Conservation (phyloP, 2,113 vertebrate species). For the Podarcis cretensis region DNA sequence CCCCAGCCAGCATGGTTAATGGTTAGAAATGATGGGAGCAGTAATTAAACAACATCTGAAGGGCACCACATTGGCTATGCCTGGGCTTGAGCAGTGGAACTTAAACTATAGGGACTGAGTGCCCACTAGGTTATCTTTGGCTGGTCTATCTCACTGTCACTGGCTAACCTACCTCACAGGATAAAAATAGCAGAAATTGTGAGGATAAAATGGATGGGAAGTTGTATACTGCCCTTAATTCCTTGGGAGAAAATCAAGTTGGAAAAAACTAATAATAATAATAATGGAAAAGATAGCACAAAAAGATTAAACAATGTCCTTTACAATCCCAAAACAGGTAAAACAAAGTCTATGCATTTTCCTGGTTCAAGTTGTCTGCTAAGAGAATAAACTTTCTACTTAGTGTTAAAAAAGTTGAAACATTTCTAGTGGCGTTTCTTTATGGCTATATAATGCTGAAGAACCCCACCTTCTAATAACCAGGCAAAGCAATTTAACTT, state of each 20-base stretch:
- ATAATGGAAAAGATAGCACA: not conserved
- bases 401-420: accelerated
- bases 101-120: not conserved
- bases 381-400: not conserved
- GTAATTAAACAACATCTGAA: not conserved
- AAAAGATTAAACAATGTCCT: not conserved
- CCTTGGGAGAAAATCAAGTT: not conserved
- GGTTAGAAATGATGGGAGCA: not conserved
- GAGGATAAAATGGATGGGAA: not conserved
- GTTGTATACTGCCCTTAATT: not conserved
- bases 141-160: not conserved
- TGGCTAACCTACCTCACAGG: not conserved
- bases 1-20: not conserved
- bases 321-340: not conserved
- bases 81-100: not conserved
- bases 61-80: not conserved
- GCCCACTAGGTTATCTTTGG: not conserved
- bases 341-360: not conserved
- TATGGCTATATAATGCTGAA: accelerated
- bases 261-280: not conserved
- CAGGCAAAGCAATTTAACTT: not conserved
- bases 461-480: not conserved
- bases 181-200: not conserved
- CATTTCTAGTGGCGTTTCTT: accelerated
- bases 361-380: not conserved